phyloP scores from a whole-genome alignment of 2,888 invertebrate genomes.

The Furcula furcula region DNA sequence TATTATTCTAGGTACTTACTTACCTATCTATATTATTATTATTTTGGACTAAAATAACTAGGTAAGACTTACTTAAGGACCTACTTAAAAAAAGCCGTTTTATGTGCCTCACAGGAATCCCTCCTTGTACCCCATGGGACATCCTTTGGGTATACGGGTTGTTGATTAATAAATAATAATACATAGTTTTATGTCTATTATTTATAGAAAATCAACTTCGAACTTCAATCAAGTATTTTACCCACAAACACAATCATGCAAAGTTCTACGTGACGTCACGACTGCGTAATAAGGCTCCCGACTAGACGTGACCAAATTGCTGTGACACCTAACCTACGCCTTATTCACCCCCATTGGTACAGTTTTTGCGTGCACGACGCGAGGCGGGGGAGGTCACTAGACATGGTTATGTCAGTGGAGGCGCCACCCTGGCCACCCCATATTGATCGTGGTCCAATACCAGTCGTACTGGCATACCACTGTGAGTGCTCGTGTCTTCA shows the following conservation, averaged over 20 bases:
- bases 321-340: constrained; percentile 21
- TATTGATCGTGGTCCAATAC: constrained; percentile 57
- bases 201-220: too few species aligned
- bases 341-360: constrained; percentile 5
- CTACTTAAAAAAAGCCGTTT: too few species aligned
- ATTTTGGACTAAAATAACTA: too few species aligned
- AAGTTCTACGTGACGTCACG: constrained; percentile 17
- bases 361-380: constrained; percentile 2
- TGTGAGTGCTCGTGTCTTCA: constrained; percentile 27
- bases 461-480: constrained; percentile 35
- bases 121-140: too few species aligned
- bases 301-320: constrained; percentile 29
- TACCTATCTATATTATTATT: too few species aligned
- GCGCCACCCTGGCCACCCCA: constrained; percentile 44
- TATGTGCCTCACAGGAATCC: too few species aligned
- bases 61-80: too few species aligned
- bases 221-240: constrained; percentile 6
- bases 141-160: too few species aligned
- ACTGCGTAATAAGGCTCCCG: constrained; percentile 29
- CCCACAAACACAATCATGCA: constrained; percentile 15
- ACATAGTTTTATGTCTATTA: too few species aligned
- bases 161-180: too few species aligned
- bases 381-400: constrained; percentile 22
- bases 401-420: constrained; percentile 18
- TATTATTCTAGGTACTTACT: too few species aligned